These are phyloP conservation scores for Germaria angustata DNA, from an alignment of 2,888 invertebrate species.

Conservation along the genomic window DNA sequence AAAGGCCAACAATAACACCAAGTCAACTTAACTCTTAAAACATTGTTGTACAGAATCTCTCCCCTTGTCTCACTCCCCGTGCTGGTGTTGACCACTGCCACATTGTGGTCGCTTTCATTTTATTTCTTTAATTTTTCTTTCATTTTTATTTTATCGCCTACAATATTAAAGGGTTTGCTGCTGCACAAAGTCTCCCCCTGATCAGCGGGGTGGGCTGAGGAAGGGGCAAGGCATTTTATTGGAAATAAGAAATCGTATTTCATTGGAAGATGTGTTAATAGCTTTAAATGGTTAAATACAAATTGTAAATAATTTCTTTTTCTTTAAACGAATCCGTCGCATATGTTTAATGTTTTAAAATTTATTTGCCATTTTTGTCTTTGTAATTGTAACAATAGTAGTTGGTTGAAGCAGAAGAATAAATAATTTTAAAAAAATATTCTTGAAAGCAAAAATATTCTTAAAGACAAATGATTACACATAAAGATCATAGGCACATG, in stretches of 20 bases:
- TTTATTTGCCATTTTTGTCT: background rate
- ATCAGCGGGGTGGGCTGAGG: background rate
- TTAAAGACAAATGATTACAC: no score
- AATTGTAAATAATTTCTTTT: slow-evolving; percentile 20
- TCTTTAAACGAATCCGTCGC: background rate
- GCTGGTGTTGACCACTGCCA: slow-evolving; percentile 35
- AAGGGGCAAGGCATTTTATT: background rate
- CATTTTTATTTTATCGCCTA: slow-evolving; percentile 40
- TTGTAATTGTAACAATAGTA: background rate
- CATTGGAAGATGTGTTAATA: slow-evolving; percentile 37
- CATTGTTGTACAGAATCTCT: slow-evolving; percentile 34
- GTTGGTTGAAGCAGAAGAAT: no score
- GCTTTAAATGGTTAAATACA: background rate
- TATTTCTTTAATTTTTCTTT: slow-evolving; percentile 41
- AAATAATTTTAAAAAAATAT: no score
- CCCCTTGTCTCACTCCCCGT: no score
- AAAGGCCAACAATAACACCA: slow-evolving; percentile 16
- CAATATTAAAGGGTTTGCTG: slow-evolving; percentile 54
- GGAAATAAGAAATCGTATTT: slow-evolving; percentile 4
- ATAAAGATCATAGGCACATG: no score
- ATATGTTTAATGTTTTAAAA: slow-evolving; percentile 1
- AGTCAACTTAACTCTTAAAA: slow-evolving; percentile 37
- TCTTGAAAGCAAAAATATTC: no score
- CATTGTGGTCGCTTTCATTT: slow-evolving; percentile 58
- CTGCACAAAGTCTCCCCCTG: background rate